phyloP scores from a whole-genome alignment of 2,888 invertebrate species.

The Dysmachus trigonus region DNA sequence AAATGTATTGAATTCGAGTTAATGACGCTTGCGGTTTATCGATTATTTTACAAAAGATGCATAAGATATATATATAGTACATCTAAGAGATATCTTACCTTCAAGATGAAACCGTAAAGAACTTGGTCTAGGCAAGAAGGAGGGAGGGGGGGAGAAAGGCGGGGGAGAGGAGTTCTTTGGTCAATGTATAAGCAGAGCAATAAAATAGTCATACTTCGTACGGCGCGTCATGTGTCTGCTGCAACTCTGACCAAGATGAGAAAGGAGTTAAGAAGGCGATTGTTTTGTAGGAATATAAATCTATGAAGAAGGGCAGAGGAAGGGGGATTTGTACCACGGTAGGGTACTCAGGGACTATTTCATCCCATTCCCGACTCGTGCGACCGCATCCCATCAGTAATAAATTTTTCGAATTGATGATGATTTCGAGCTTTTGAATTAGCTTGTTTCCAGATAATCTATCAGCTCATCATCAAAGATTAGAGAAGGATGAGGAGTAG shows the following conservation, averaged over 20 bases:
- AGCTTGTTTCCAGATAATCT: constrained; percentile 28
- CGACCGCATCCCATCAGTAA: constrained; percentile 29
- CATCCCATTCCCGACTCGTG: neutral
- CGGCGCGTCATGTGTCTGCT: neutral
- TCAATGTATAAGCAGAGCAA: neutral
- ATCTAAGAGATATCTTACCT: neutral
- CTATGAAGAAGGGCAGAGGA: neutral
- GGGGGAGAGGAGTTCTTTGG: neutral
- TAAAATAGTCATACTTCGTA: neutral
- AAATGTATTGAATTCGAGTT: constrained; percentile 23
- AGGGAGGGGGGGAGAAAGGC: neutral
- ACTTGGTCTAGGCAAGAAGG: neutral
- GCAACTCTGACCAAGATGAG: neutral
- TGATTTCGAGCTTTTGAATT: constrained; percentile 15
- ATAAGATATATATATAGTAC: too few species aligned
- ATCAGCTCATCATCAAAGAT: constrained; percentile 3
- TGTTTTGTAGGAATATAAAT: neutral
- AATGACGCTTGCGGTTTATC: constrained; percentile 33
- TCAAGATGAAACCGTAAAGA: neutral
- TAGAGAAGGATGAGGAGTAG: neutral
- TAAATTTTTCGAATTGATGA: constrained; percentile 15
- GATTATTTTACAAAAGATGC: constrained; percentile 14
- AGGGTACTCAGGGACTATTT: neutral
- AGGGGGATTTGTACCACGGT: neutral
- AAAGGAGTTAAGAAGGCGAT: neutral